Base-by-base conservation (phyloP, 1,140 invertebrate genomes). In the Sitophilus oryzae region DNA sequence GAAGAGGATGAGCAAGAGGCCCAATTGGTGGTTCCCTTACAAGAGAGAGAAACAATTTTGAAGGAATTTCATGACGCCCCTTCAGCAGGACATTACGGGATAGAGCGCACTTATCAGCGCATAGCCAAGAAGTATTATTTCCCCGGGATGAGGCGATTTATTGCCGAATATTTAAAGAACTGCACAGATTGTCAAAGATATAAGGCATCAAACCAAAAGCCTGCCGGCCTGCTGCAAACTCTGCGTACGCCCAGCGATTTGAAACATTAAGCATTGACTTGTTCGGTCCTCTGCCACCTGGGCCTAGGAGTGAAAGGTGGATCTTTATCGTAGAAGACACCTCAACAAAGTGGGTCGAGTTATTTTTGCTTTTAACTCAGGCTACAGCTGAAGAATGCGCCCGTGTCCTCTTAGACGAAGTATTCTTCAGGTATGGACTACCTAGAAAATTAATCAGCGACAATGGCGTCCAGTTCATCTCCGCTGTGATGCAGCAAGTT, bases 381-480 rank as follows among this genome's bases (percentile, higher is more conserved):
- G 60, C 71, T 5, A 70, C 65, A 6, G 66, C 62, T 5, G 63
- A 66, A 47, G 44, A 38, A 3, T 71, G 67, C 55, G 66, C 67
- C n/a, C 11, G 38, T 15, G 53, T 15, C 1, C 34, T 74, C 0
- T 41, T 71, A 2, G 56, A 70, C 14, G 68, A 73, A 56, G 35
- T 73, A 19, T 59, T 72, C 48, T 37, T 74, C 8, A 56, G 71
- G 14, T 74, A 68, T 55, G 70, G 72, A 3, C 11, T 66, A 5
- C 66, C 70, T 9, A 30, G 66, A 30, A 16, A 61, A 15, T 36
- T 74, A 1, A 66, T 67, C 9, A 64, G 63, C 15, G 71, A 74
- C 21, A 73, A 72, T 46, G 70, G 71, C 8, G 53, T 56, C 0
- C 71, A 72, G 50, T 73, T 72, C 47, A 54, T 71, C 4, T 62